Evolutionary conservation across 2,113 vertebrate genomes (phyloP).

Genomic region (Plecotus auritus): DNA sequence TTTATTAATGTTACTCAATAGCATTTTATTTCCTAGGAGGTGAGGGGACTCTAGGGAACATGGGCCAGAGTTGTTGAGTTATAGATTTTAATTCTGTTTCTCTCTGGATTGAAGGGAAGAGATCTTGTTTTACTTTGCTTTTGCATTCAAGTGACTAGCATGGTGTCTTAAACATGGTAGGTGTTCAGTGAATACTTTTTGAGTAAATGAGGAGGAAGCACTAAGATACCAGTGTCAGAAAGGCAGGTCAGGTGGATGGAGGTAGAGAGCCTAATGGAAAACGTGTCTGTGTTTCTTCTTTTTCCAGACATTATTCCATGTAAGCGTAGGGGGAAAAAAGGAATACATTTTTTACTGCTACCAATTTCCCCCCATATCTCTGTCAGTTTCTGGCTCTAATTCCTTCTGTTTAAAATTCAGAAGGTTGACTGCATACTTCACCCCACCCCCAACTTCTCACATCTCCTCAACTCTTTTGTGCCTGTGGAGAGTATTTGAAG

Average conservation of each 20-base stretch:
- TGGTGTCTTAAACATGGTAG: not conserved
- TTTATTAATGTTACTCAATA: not conserved
- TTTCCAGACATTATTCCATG: not conserved
- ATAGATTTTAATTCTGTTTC: not conserved
- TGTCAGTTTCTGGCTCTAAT: not conserved
- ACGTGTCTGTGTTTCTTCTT: not conserved
- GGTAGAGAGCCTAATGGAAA: not conserved
- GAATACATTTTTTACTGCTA: not conserved
- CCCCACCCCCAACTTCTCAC: not conserved
- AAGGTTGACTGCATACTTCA: not conserved
- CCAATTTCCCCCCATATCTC: not conserved
- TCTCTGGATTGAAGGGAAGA: not conserved
- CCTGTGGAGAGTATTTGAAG: not conserved
- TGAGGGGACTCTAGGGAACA: not conserved
- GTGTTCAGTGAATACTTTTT: not conserved
- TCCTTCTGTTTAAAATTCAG: not conserved
- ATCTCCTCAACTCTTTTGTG: not conserved
- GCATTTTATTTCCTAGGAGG: conserved; percentile 1
- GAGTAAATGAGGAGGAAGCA: not conserved
- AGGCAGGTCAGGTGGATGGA: not conserved
- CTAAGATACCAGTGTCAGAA: not conserved
- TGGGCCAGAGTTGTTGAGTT: not conserved
- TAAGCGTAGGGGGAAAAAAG: not conserved
- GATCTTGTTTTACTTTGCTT: not conserved
- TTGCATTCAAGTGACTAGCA: not conserved